Evolutionary conservation across 2,113 vertebrate species (phyloP), one percentile per base, ranked within the genome.

Genomic region (Ageneiosus marmoratus): DNA sequence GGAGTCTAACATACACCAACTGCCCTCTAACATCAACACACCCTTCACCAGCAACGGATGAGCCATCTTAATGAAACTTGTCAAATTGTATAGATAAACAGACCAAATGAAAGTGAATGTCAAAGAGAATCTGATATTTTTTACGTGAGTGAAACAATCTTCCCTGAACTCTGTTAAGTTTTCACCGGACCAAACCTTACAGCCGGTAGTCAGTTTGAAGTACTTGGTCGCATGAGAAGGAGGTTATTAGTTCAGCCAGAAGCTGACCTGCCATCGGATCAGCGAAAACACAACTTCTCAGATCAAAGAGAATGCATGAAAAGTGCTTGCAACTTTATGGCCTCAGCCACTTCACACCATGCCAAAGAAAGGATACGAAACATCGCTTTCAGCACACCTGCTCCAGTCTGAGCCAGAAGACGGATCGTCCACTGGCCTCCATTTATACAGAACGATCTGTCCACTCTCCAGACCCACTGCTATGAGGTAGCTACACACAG

Each of bases 391-490:
- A 76, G 90, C 77, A 89, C 93, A 95, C 15, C 24, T 86, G 63
- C 67, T 94, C 98, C 98, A 99, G 81, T 97, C 96, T 27, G 87
- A 84, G 82, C 89, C 84, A 81, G 89, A 80, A 58, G 92, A 90
- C 29, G 89, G 84, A 80, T 95, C 89, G 48, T 88, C 86, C 51
- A 84, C 88, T 62, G 93, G 92, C 72, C 90, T 95, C 97, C 98
- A 99, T 0, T 93, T 95, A 81, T 95, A 96, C 84, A 99, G 89
- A 34, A 89, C 70, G 86, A 99, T 96, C 85, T 91, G 95, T 70
- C 98, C 98, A 37, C 88, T 90, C 77, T 99, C 98, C 89, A 99
- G 92, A 55, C 98, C 98, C 80, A 96, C 88, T 12, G 96, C 96
- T 79, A 98, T 46, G 85, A 99, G 86, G 16, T 96, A 98, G 55